Evolutionary conservation across 2,888 invertebrate species (phyloP).

Genomic region (Cerastis rubricosa): DNA sequence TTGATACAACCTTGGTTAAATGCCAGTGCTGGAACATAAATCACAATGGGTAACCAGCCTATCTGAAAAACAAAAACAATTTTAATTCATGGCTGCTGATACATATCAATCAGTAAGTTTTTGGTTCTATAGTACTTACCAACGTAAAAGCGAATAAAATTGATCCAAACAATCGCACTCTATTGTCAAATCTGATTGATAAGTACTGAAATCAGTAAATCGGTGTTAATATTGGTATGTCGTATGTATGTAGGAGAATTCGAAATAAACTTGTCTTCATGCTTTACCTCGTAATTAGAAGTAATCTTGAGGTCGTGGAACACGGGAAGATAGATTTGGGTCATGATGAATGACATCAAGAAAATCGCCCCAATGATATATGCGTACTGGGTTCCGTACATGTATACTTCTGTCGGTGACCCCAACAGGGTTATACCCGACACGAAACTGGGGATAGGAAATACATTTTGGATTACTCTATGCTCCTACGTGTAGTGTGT

Average conservation of each 20-base stretch:
- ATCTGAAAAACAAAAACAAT: slow-evolving; percentile 88
- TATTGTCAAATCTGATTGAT: slow-evolving; percentile 93
- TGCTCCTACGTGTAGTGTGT: neutral
- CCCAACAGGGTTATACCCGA: slow-evolving; percentile 95
- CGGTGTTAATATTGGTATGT: neutral
- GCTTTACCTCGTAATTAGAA: slow-evolving; percentile 94
- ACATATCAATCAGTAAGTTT: slow-evolving; percentile 2
- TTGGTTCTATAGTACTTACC: slow-evolving; percentile 87
- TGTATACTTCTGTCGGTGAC: slow-evolving; percentile 95
- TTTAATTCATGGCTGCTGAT: neutral
- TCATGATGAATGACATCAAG: slow-evolving; percentile 92
- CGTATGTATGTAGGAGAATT: neutral
- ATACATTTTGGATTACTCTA: slow-evolving; percentile 16
- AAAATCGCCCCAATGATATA: slow-evolving; percentile 92
- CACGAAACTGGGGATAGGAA: slow-evolving; percentile 90
- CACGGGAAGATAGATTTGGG: slow-evolving; percentile 93
- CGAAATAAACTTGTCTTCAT: too few species aligned
- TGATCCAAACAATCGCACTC: slow-evolving; percentile 93
- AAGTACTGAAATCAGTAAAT: slow-evolving; percentile 91
- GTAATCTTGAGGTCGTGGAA: slow-evolving; percentile 94
- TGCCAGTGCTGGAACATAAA: slow-evolving; percentile 94
- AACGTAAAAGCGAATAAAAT: slow-evolving; percentile 92
- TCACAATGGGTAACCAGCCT: slow-evolving; percentile 94
- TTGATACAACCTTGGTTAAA: slow-evolving; percentile 94
- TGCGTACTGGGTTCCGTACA: slow-evolving; percentile 95